Evolutionary conservation across 2,888 invertebrate genomes (phyloP).

Genomic region (Creontiades dilutus): DNA sequence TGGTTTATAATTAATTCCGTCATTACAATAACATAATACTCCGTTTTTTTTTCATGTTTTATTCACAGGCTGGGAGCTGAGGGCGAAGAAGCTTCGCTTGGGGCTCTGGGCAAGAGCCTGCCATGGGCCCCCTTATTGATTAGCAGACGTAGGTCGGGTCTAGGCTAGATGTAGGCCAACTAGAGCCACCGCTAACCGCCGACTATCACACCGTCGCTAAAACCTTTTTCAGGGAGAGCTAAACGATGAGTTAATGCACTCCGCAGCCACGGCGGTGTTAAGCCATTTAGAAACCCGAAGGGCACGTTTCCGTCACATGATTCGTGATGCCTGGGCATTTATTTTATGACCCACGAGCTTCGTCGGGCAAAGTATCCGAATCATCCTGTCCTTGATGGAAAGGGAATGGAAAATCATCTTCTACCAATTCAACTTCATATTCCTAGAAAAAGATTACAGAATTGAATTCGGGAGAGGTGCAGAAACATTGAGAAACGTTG

Average conservation of each 20-base stretch:
- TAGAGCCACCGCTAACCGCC: conserved; percentile 15
- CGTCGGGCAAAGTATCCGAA: too few species aligned
- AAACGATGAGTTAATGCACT: not conserved
- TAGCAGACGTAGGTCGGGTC: conserved; percentile 63
- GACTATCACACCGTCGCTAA: not conserved
- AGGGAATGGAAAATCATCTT: too few species aligned
- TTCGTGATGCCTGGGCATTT: not conserved
- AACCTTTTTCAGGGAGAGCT: not conserved
- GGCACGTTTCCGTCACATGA: conserved; percentile 1
- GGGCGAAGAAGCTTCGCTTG: conserved; percentile 2
- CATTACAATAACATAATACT: too few species aligned
- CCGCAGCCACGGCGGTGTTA: not conserved
- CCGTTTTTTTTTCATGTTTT: too few species aligned
- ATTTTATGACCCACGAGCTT: not conserved
- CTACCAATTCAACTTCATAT: too few species aligned
- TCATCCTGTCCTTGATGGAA: too few species aligned
- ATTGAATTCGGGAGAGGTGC: too few species aligned
- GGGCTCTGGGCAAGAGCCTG: conserved; percentile 40
- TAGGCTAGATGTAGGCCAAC: conserved; percentile 59
- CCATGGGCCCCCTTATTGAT: conserved; percentile 59
- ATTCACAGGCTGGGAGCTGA: not conserved
- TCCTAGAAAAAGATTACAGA: too few species aligned
- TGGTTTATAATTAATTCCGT: too few species aligned
- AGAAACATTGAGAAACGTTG: too few species aligned
- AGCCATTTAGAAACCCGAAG: not conserved